Evolutionary conservation across 1,140 invertebrate species (phyloP), one percentile per base, ranked within the genome.

Genomic region (Drosophila nasuta): DNA sequence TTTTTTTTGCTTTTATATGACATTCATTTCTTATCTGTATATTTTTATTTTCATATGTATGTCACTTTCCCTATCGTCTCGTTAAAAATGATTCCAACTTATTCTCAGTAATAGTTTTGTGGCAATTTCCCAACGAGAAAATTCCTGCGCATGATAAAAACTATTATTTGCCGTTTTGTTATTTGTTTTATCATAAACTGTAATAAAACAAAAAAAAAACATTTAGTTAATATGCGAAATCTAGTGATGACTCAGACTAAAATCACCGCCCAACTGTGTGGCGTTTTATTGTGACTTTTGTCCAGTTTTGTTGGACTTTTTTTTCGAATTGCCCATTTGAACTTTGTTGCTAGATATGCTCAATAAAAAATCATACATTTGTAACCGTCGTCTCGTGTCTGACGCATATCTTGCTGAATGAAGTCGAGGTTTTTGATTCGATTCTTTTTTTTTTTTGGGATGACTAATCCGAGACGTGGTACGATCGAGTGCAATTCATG

Each of bases 401-500:
- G 60, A 64, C 60, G 60, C 60, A 64, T 64, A 51, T 49, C 28
- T 25, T 17, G 20, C 5, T 15, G 20, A n/a, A 52, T 43, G n/a
- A 6, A 64, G 35, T 30, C 0, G 17, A 64, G n/a, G 17, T 43
- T 64, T 30, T 51, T 5, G 48, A 63, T 20, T 51, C n/a, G 10
- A 6, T 48, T 17, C 5, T 25, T 49, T 3, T 20, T 25, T 25
- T 25, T 25, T 25, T 25, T 25, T 25, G 20, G 20, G 8, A 33
- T 57, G 54, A 57, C 54, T 57, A 57, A 57, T 41, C 15, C 10
- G 51, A 54, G 28, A 8, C 51, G n/a, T 54, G 51, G 51, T 43
- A 1, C 35, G 15, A 20, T 43, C 35, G 20, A n/a, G 35, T 57
- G 54, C 35, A 57, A 57, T 17, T 57, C 15, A 38, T 35, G 54